Evolutionary conservation across 2,113 vertebrate species (phyloP).

Genomic region (Anarhynchus alexandrinus): DNA sequence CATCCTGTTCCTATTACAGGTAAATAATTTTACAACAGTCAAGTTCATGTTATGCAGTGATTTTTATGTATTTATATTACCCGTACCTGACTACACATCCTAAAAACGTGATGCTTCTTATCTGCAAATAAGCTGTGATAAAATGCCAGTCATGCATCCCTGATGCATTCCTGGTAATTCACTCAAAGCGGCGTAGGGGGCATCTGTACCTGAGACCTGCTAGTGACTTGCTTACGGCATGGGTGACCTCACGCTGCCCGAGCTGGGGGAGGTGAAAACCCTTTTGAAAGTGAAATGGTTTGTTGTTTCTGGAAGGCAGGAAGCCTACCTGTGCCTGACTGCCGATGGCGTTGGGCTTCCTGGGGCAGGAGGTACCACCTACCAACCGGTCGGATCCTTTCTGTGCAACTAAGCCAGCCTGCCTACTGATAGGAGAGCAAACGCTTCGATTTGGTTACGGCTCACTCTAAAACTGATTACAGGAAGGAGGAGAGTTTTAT

Average conservation of each 20-base stretch:
- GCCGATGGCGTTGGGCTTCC: not conserved
- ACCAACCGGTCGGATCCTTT: not conserved
- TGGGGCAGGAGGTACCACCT: not conserved
- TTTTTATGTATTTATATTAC: not conserved
- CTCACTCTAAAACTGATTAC: not conserved
- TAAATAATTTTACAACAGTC: not conserved
- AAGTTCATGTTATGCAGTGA: not conserved
- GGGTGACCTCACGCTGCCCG: accelerated
- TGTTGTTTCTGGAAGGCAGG: not conserved
- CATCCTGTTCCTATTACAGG: accelerated
- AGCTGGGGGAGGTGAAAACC: not conserved
- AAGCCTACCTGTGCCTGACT: not conserved
- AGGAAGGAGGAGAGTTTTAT: not conserved
- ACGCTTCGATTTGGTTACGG: not conserved
- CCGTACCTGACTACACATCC: not conserved
- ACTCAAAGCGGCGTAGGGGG: not conserved
- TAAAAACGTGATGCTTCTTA: not conserved
- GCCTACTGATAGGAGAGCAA: not conserved
- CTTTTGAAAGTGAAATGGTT: not conserved
- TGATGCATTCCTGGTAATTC: not conserved
- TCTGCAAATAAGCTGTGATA: not conserved
- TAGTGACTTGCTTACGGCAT: not conserved
- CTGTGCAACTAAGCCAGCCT: not conserved
- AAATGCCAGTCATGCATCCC: not conserved
- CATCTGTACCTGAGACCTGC: not conserved